phyloP scores from a whole-genome alignment of 2,888 invertebrate species.

The Acleris sparsana region DNA sequence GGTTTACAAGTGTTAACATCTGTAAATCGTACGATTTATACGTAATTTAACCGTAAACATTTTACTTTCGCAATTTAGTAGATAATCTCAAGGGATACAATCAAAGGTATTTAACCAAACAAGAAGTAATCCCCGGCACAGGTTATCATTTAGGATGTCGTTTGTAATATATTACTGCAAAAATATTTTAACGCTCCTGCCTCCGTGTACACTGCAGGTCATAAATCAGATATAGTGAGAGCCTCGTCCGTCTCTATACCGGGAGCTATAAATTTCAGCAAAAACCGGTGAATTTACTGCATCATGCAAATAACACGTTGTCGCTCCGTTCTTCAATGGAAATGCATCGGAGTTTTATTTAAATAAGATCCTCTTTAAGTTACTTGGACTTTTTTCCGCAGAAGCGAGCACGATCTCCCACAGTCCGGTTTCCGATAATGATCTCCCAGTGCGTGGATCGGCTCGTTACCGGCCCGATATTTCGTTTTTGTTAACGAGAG shows the following conservation, averaged over 20 bases:
- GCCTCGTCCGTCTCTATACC: constrained; percentile 18
- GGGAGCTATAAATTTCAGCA: constrained; percentile 39
- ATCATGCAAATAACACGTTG: constrained; percentile 39
- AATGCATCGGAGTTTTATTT: constrained; percentile 35
- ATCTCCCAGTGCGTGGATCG: constrained; percentile 30
- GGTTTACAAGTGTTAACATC: too few relatives aligned
- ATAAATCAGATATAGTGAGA: constrained; percentile 44
- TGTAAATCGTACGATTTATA: neutral
- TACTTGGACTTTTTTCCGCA: constrained; percentile 29
- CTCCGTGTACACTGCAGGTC: constrained; percentile 38
- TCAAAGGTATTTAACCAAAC: too few relatives aligned
- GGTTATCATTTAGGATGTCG: constrained; percentile 18
- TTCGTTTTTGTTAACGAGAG: constrained; percentile 34
- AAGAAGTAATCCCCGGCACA: neutral
- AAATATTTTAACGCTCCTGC: constrained; percentile 36
- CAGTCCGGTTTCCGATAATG: constrained; percentile 38
- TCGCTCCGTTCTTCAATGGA: constrained; percentile 25
- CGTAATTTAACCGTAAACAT: neutral
- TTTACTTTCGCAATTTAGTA: constrained; percentile 1
- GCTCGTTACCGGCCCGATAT: constrained; percentile 33
- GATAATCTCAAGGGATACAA: neutral
- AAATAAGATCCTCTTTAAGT: constrained; percentile 34
- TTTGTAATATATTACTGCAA: constrained; percentile 20
- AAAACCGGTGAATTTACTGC: constrained; percentile 40
- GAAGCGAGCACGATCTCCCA: constrained; percentile 28